phyloP scores from a whole-genome alignment of 2,888 invertebrate species.

The Bombylius discolor region DNA sequence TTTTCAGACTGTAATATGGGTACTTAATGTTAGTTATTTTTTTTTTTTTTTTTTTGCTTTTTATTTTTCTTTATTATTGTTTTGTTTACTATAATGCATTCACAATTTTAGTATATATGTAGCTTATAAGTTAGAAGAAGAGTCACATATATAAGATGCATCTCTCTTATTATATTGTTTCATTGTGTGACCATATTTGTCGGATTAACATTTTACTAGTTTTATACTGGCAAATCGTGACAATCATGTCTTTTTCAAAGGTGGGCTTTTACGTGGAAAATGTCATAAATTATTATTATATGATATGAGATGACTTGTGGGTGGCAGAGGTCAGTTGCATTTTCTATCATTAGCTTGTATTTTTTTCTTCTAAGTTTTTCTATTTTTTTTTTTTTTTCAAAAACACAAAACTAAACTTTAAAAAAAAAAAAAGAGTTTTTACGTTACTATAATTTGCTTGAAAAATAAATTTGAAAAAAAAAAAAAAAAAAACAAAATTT shows the following conservation, averaged over 20 bases:
- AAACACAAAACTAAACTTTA: too few relatives aligned
- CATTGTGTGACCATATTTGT: conserved; percentile 10
- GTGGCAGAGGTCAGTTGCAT: conserved; percentile 2
- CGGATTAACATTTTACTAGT: conserved; percentile 9
- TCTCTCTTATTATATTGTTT: background rate
- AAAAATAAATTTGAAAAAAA: too few relatives aligned
- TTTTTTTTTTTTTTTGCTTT: too few relatives aligned
- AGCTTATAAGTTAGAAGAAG: too few relatives aligned
- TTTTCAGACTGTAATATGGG: too few relatives aligned
- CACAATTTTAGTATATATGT: too few relatives aligned
- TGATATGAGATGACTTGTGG: conserved; percentile 1
- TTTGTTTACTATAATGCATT: too few relatives aligned
- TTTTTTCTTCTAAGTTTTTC: background rate
- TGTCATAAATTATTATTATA: conserved; percentile 1
- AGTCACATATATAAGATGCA: background rate
- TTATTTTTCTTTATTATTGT: too few relatives aligned
- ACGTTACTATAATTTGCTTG: too few relatives aligned
- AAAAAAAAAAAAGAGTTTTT: too few relatives aligned
- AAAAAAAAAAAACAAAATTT: too few relatives aligned
- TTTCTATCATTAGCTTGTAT: conserved; percentile 4
- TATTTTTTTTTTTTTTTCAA: background rate
- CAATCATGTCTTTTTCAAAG: conserved; percentile 6
- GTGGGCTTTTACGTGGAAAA: conserved; percentile 3
- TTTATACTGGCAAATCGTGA: conserved; percentile 6
- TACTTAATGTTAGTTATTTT: too few relatives aligned